These are phyloP conservation scores for Cottoperca gobio DNA, from an alignment of 2,797 vertebrate genomes.

Conservation along the genomic window DNA sequence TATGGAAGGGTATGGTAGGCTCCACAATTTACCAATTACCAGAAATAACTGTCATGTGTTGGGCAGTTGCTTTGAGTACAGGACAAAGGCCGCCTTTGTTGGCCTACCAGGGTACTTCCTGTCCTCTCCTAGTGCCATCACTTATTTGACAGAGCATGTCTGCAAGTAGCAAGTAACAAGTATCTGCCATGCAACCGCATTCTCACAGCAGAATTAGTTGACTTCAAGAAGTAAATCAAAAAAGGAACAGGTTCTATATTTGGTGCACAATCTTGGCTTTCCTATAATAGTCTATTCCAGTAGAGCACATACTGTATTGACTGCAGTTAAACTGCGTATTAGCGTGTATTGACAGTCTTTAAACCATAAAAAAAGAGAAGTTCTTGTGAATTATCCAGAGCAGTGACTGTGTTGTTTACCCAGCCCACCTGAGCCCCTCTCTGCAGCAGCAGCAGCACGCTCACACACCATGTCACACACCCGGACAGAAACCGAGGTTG, in stretches of 20 bases:
- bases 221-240: background rate
- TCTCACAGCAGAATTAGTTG: constrained; percentile 1
- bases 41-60: constrained; percentile 83
- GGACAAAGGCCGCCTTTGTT: constrained; percentile 79
- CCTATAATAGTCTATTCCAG: background rate
- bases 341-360: background rate
- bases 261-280: background rate
- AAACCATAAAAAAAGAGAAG: background rate
- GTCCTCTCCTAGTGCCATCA: constrained; percentile 35
- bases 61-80: constrained; percentile 63
- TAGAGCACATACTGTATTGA: no score
- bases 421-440: constrained; percentile 42
- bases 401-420: background rate
- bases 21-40: constrained; percentile 76
- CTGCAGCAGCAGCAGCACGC: constrained; percentile 26
- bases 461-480: no score
- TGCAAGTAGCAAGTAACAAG: constrained; percentile 67
- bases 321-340: no score
- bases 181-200: constrained; percentile 4
- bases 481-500: background rate
- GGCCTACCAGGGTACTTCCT: constrained; percentile 55
- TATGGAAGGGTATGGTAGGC: constrained; percentile 42
- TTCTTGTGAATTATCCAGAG: background rate
- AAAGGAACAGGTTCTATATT: background rate
- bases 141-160: constrained; percentile 35